Evolutionary conservation across 2,888 invertebrate genomes (phyloP).

Genomic region (Galerucella calmariensis): DNA sequence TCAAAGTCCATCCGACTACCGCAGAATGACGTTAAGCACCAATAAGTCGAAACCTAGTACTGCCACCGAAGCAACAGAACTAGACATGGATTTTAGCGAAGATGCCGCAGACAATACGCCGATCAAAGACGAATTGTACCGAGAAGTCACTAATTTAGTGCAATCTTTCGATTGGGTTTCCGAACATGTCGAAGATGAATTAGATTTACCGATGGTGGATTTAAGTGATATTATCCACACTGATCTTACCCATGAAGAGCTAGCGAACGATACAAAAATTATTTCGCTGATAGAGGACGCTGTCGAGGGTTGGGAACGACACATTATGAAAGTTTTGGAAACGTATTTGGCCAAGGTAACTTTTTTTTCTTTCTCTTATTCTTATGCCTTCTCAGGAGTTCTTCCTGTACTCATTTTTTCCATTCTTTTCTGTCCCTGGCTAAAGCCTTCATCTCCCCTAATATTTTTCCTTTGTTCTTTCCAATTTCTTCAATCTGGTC

Average conservation of each 20-base stretch:
- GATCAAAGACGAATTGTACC: slow-evolving; percentile 65
- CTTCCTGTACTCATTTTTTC: too few relatives aligned
- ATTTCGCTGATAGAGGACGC: slow-evolving; percentile 72
- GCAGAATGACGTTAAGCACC: slow-evolving; percentile 63
- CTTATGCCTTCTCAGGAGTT: too few relatives aligned
- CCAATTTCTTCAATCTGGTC: too few relatives aligned
- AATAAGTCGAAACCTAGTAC: not conserved
- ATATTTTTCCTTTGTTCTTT: too few relatives aligned
- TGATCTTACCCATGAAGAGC: slow-evolving; percentile 53
- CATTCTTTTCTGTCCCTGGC: too few relatives aligned
- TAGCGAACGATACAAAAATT: slow-evolving; percentile 66
- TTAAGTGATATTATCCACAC: slow-evolving; percentile 66
- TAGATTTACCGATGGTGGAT: slow-evolving; percentile 73
- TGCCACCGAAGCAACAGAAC: not conserved
- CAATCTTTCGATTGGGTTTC: slow-evolving; percentile 71
- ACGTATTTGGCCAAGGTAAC: slow-evolving; percentile 68
- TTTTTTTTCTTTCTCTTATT: not conserved
- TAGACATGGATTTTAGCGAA: slow-evolving; percentile 1
- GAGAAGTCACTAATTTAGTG: slow-evolving; percentile 59
- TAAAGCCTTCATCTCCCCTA: too few relatives aligned
- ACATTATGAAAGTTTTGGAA: slow-evolving; percentile 71
- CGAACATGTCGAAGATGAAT: slow-evolving; percentile 81
- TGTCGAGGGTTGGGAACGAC: slow-evolving; percentile 74
- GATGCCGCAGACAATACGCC: slow-evolving; percentile 30
- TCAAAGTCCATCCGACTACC: slow-evolving; percentile 70